A percentile compares a stretch with the other conserved stretches of the same genome.
Evolutionary conservation across 2,797 vertebrate genomes (phyloP).

Genomic region (Pseudotriccus pelzelni): DNA sequence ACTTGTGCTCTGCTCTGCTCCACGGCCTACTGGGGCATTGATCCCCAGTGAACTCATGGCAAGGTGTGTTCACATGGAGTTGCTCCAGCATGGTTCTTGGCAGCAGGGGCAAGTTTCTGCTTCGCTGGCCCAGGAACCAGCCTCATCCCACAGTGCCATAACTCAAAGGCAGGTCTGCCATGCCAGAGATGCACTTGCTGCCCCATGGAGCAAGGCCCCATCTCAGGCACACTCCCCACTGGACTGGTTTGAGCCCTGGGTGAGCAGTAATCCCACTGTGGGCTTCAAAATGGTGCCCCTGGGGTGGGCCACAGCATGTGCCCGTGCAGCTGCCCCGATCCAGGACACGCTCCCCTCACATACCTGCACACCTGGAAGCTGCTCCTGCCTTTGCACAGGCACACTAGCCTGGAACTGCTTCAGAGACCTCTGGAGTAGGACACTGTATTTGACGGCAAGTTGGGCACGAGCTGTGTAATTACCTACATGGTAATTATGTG

Average conservation of each 20-base stretch:
- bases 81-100: neutral
- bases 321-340: neutral
- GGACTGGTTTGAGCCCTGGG: neutral
- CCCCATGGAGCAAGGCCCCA: neutral
- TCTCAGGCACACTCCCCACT: fast-evolving
- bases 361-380: neutral
- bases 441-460: neutral
- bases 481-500: neutral
- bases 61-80: fast-evolving
- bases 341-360: fast-evolving
- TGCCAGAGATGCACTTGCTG: neutral
- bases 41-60: fast-evolving
- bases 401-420: neutral
- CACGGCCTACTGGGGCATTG: neutral
- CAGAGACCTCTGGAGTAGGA: neutral
- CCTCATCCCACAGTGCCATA: fast-evolving
- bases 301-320: neutral
- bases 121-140: neutral
- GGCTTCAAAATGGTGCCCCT: neutral
- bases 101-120: neutral
- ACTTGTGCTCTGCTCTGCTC: neutral
- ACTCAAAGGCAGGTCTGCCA: neutral
- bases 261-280: neutral
- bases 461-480: slow-evolving; percentile 12
- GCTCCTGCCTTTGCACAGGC: neutral